Percentiles rank a stretch among this genome's conserved stretches.
Conservation (phyloP, 1,140 invertebrate species). For the Aplysia californica region DNA sequence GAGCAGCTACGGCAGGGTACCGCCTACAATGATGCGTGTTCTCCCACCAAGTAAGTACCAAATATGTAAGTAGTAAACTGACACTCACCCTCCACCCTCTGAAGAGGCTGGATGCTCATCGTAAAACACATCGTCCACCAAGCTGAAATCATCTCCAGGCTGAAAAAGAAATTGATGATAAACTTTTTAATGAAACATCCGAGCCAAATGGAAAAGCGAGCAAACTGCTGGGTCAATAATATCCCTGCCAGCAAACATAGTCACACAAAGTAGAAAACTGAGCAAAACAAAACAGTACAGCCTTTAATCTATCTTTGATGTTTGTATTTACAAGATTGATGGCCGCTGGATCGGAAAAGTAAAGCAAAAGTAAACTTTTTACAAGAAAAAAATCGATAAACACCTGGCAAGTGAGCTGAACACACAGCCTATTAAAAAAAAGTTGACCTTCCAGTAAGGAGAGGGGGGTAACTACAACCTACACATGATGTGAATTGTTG, state of each 20-base stretch:
- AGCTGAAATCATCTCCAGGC: slow-evolving; percentile 50
- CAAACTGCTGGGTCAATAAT: background rate
- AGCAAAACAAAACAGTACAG: background rate
- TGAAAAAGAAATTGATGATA: background rate
- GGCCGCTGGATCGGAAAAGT: too few species aligned
- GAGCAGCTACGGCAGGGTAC: background rate
- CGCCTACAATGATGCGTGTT: background rate
- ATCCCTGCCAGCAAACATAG: background rate
- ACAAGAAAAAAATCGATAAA: too few species aligned
- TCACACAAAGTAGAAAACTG: background rate
- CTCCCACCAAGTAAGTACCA: background rate
- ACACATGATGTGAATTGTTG: too few species aligned
- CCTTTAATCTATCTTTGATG: background rate
- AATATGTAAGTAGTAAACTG: background rate
- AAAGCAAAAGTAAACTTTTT: too few species aligned
- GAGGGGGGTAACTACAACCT: too few species aligned
- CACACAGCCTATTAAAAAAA: too few species aligned
- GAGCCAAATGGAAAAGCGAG: too few species aligned
- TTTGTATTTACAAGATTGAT: background rate
- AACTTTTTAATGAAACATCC: background rate
- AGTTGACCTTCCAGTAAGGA: too few species aligned
- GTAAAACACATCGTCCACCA: slow-evolving; percentile 63
- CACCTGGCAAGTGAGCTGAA: too few species aligned
- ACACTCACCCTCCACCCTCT: background rate
- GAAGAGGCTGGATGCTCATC: slow-evolving; percentile 41